Evolutionary conservation across 2,888 invertebrate species (phyloP).

Genomic region (Rosalia funebris): DNA sequence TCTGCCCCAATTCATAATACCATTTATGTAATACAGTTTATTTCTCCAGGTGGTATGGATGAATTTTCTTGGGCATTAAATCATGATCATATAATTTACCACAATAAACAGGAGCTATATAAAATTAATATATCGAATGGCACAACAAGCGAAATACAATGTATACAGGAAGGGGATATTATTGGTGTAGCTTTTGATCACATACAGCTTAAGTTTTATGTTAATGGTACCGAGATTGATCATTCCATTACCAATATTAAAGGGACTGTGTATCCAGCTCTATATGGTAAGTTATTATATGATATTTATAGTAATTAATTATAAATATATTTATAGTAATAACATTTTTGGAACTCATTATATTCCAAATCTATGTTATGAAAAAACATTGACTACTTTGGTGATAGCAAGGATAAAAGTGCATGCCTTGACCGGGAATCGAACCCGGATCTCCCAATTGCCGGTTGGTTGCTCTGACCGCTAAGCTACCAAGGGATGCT

Average conservation of each 20-base stretch:
- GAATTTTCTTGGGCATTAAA: conserved; percentile 93
- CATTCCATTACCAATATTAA: conserved; percentile 87
- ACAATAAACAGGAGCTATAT: conserved; percentile 83
- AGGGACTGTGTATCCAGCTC: conserved; percentile 89
- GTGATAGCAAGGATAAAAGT: too few species aligned
- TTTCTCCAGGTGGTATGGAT: conserved; percentile 87
- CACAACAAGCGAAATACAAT: conserved; percentile 62
- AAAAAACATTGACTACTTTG: too few species aligned
- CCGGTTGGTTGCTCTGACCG: too few species aligned
- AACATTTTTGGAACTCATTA: too few species aligned
- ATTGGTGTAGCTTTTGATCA: conserved; percentile 96
- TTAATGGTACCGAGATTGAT: conserved; percentile 90
- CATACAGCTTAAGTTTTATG: conserved; percentile 92
- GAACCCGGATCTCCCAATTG: too few species aligned
- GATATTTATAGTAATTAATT: too few species aligned
- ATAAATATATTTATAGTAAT: too few species aligned
- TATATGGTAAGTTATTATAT: conserved; percentile 81
- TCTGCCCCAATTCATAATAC: too few species aligned
- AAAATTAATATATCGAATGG: conserved; percentile 59
- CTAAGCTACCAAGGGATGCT: too few species aligned
- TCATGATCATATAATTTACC: conserved; percentile 87
- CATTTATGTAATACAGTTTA: too few species aligned
- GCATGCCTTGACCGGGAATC: too few species aligned
- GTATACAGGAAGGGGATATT: conserved; percentile 92
- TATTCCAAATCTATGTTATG: too few species aligned